A percentile compares a stretch with the other conserved stretches of the same genome.
Conservation (phyloP, 2,113 vertebrate genomes). For the Dromaius novaehollandiae region DNA sequence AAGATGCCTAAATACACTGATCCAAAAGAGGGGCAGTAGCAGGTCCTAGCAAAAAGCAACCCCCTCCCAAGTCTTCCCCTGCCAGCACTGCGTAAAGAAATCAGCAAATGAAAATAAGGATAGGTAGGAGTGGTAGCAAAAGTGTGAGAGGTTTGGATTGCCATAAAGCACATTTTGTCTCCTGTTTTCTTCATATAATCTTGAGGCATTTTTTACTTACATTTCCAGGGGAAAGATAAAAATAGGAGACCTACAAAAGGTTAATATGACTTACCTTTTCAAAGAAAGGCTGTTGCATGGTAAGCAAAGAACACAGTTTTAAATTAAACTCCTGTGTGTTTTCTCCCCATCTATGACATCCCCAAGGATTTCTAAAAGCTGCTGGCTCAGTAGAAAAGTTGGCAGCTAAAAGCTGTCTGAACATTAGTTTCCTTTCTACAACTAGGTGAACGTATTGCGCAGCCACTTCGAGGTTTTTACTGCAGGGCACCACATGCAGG, state of each 20-base stretch:
- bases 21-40: neutral
- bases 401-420: neutral
- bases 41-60: neutral
- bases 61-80: fast-evolving
- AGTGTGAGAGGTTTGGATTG: neutral
- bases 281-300: neutral
- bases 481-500: no score
- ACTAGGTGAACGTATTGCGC: neutral
- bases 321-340: neutral
- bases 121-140: neutral
- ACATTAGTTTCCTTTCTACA: neutral
- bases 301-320: neutral
- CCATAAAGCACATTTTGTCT: neutral
- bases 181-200: neutral
- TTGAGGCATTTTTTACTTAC: neutral
- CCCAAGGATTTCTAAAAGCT: slow-evolving; percentile 21
- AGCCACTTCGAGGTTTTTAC: no score
- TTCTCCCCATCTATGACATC: neutral
- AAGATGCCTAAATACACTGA: neutral
- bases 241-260: neutral
- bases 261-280: neutral
- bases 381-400: neutral
- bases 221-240: neutral
- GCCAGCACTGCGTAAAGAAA: neutral
- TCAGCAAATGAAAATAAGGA: neutral